phyloP scores from a whole-genome alignment of 2,888 invertebrate species.

The Heliconius hortense region DNA sequence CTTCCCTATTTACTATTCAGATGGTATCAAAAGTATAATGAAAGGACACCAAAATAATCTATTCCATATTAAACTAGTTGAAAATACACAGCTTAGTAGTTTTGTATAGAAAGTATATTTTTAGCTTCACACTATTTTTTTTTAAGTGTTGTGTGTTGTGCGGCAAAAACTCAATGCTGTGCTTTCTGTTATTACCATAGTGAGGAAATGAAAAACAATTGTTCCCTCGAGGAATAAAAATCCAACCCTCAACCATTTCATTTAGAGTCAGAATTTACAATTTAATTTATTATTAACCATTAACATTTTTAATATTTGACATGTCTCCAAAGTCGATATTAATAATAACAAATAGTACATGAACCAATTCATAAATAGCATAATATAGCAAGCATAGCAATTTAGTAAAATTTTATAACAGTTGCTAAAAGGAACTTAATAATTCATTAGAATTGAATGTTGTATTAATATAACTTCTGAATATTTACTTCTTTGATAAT shows the following conservation, averaged over 20 bases:
- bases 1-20: neutral
- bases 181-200: no score
- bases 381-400: neutral
- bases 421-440: neutral
- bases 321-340: neutral
- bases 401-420: neutral
- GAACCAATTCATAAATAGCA: slow-evolving; percentile 7
- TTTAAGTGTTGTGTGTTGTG: neutral
- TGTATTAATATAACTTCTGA: slow-evolving; percentile 1
- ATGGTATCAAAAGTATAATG: neutral
- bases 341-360: neutral
- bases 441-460: neutral
- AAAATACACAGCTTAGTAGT: neutral
- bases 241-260: neutral
- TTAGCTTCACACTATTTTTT: neutral
- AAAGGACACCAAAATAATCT: neutral
- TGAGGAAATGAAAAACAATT: no score
- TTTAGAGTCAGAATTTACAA: no score
- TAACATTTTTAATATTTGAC: neutral
- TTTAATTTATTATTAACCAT: no score
- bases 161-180: neutral
- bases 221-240: no score
- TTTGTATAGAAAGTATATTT: neutral
- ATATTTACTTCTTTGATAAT: slow-evolving; percentile 9
- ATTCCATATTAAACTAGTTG: no score